phyloP scores from a whole-genome alignment of 2,797 vertebrate genomes.

The Gambusia yucatana region DNA sequence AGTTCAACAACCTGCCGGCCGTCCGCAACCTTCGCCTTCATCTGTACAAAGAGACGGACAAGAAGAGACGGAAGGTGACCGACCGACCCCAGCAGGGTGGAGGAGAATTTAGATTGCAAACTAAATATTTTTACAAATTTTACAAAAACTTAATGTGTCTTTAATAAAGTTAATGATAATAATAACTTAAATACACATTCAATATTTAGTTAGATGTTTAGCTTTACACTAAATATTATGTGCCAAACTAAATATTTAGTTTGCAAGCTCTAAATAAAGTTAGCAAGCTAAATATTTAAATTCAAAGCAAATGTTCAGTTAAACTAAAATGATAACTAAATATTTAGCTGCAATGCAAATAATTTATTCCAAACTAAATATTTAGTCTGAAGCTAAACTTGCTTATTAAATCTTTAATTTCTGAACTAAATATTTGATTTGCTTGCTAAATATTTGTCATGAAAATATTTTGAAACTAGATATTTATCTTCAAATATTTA shows the following conservation, averaged over 20 bases:
- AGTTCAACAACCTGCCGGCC: conserved; percentile 96
- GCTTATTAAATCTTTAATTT: too few species aligned
- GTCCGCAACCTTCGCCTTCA: conserved; percentile 94
- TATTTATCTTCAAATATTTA: background rate
- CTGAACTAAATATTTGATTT: too few species aligned
- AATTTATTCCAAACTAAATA: background rate
- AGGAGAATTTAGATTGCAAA: background rate
- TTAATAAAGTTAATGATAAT: too few species aligned
- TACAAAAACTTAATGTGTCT: too few species aligned
- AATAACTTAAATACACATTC: background rate
- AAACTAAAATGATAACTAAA: background rate
- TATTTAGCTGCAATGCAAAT: background rate
- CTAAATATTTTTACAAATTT: background rate
- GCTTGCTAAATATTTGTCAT: too few species aligned
- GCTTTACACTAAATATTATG: background rate
- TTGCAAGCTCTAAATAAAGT: background rate
- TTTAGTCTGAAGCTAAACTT: background rate
- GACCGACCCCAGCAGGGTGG: background rate
- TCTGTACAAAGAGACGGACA: conserved; percentile 97
- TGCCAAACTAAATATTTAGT: background rate
- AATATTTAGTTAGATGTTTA: background rate
- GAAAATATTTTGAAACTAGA: background rate
- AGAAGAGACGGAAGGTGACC: conserved; percentile 92
- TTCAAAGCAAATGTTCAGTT: background rate
- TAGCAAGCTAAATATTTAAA: background rate